Percentiles rank a stretch among this genome's conserved stretches.
phyloP scores from a whole-genome alignment of 2,797 vertebrate species.

The Lepus oiostolus region DNA sequence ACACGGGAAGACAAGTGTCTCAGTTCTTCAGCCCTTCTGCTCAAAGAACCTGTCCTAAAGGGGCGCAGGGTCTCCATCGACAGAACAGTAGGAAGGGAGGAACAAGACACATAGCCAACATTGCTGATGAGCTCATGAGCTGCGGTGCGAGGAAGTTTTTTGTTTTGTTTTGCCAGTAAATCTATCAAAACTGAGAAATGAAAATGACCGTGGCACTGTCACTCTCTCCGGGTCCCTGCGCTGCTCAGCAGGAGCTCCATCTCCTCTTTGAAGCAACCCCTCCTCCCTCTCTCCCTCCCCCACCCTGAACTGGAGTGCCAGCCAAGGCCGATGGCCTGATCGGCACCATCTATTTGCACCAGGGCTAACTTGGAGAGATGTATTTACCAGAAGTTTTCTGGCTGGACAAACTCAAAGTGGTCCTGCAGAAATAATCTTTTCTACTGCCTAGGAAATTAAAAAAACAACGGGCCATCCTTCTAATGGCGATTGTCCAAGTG shows the following conservation, averaged over 20 bases:
- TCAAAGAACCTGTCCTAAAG: neutral
- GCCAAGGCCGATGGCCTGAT: neutral
- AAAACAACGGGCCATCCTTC: neutral
- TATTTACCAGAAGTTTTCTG: neutral
- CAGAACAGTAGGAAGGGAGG: neutral
- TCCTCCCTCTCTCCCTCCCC: neutral
- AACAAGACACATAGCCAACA: neutral
- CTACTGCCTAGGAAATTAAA: neutral
- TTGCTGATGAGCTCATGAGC: neutral
- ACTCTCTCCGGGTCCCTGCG: neutral
- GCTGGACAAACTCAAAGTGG: neutral
- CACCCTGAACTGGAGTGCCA: neutral
- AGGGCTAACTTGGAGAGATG: neutral
- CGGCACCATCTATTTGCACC: neutral
- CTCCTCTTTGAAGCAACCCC: too few relatives aligned
- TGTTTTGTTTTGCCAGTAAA: neutral
- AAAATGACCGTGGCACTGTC: neutral
- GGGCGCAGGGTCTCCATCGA: neutral
- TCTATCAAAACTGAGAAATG: slow-evolving; percentile 35
- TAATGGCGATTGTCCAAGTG: neutral
- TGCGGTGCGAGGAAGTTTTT: neutral
- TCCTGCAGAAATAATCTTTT: neutral
- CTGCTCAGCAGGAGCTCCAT: too few relatives aligned
- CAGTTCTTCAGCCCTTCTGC: neutral
- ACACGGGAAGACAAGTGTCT: slow-evolving; percentile 24